Conservation (phyloP, 2,888 invertebrate genomes). For the Nomada goodeniana region DNA sequence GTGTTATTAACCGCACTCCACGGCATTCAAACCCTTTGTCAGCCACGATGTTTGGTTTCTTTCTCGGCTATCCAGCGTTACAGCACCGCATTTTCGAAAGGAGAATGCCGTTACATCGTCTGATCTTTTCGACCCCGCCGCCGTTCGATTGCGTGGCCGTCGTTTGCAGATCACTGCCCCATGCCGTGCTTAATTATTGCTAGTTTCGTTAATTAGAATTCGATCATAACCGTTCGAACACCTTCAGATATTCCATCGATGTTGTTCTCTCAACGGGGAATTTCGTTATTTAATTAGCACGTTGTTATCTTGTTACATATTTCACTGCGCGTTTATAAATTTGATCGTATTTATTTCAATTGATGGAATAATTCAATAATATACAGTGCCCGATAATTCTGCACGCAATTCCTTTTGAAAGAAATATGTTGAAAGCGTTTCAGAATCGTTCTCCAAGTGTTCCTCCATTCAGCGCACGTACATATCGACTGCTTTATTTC, state of each 20-base stretch:
- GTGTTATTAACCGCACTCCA: constrained; percentile 7
- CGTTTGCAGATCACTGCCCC: background rate
- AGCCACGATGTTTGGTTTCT: background rate
- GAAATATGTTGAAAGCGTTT: no score
- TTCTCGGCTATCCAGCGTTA: constrained; percentile 3
- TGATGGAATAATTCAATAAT: no score
- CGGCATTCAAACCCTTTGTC: constrained; percentile 13
- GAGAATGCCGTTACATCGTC: background rate
- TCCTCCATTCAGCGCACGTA: no score
- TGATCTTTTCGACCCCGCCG: background rate
- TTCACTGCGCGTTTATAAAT: no score
- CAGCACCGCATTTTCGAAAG: background rate
- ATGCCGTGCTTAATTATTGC: background rate
- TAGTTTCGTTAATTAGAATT: background rate
- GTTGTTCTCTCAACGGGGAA: background rate
- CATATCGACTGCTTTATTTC: background rate
- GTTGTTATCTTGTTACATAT: background rate
- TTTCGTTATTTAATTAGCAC: background rate
- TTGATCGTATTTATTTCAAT: no score
- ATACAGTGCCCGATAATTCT: no score
- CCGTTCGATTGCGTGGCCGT: background rate
- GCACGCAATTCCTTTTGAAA: no score
- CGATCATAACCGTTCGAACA: background rate
- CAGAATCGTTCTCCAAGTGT: no score
- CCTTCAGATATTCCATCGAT: background rate